Evolutionary conservation across 2,113 vertebrate species (phyloP), one percentile per base, ranked within the genome.

Genomic region (Phalacrocorax brasilianus): DNA sequence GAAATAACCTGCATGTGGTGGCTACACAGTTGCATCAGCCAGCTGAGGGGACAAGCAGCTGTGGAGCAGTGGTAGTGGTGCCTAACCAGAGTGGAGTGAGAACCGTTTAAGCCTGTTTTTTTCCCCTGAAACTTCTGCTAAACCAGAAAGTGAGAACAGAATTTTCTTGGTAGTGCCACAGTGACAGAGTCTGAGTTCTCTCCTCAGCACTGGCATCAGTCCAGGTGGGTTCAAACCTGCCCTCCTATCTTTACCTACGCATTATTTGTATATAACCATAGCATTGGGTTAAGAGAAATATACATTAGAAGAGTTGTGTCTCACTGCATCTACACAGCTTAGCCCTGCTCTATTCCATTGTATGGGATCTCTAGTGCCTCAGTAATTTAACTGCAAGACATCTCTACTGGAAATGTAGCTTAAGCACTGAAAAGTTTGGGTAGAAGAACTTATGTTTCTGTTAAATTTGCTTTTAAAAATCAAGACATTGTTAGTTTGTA

Each of bases 121-220:
- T 21, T 83, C 2, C 8, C 6, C 40, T 45, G 33, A 35, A 85
- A 85, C 2, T 1, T 32, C 44, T 33, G 9, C 14, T 28, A 90
- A 93, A 75, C 5, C 3, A 45, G 13, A 71, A 67, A 78, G 19
- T 14, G 9, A 66, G 78, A 89, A 26, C 0, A 2, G 7, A 28
- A 47, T 42, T 63, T 71, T 76, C 14, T 21, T 85, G 10, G 28
- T 23, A 32, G 3, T 11, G 3, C 6, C 5, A 0, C 8, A 28
- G 8, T 30, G 8, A 24, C 18, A 23, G 2, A 44, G 23, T 12
- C 23, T 38, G 7, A 1, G 0, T n/a, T 81, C 4, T 63, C 13
- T 44, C 17, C 52, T 45, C 23, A 38, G 9, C 9, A 26, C 2
- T 55, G 38, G 40, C 32, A 47, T 42, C 77, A 67, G 27, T 8